phyloP scores from a whole-genome alignment of 92 coral and sea anemone genomes.

The Phenganax subtilis region DNA sequence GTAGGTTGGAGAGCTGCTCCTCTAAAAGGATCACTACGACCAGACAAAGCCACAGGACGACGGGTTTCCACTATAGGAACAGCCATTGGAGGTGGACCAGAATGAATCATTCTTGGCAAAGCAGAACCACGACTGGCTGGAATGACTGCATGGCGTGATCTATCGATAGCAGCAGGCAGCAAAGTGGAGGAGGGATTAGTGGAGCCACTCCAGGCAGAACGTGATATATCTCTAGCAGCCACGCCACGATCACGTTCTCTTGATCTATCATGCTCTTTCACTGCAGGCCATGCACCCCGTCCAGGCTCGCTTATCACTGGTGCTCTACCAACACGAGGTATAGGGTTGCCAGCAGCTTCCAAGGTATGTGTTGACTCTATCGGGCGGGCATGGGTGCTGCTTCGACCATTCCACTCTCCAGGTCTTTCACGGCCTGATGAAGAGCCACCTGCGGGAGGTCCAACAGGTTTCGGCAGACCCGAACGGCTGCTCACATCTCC shows the following conservation, averaged over 20 bases:
- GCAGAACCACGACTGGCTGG: conserved; percentile 27
- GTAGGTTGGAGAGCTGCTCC: conserved; percentile 24
- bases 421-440: conserved; percentile 72
- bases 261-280: conserved; percentile 70
- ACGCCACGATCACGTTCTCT: conserved; percentile 73
- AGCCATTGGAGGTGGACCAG: conserved; percentile 20
- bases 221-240: conserved; percentile 45
- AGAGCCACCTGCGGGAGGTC: conserved; percentile 43
- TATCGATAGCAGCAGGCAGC: conserved; percentile 22
- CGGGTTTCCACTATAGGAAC: conserved; percentile 29
- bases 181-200: conserved; percentile 11
- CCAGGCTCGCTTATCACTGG: conserved; percentile 60
- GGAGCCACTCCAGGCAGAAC: conserved; percentile 36
- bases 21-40: conserved; percentile 36
- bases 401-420: conserved; percentile 74
- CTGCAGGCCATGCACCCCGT: conserved; percentile 64
- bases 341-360: conserved; percentile 48
- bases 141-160: conserved; percentile 27
- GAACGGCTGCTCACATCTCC: conserved; percentile 60
- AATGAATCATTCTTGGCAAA: conserved; percentile 35
- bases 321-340: conserved; percentile 53
- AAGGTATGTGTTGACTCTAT: conserved; percentile 56
- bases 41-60: conserved; percentile 39
- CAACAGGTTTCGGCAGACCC: conserved; percentile 58
- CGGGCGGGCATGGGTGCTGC: conserved; percentile 58